A percentile compares a stretch with the other conserved stretches of the same genome.
Evolutionary conservation across 2,113 vertebrate genomes (phyloP).

Genomic region (Nanorana parkeri): DNA sequence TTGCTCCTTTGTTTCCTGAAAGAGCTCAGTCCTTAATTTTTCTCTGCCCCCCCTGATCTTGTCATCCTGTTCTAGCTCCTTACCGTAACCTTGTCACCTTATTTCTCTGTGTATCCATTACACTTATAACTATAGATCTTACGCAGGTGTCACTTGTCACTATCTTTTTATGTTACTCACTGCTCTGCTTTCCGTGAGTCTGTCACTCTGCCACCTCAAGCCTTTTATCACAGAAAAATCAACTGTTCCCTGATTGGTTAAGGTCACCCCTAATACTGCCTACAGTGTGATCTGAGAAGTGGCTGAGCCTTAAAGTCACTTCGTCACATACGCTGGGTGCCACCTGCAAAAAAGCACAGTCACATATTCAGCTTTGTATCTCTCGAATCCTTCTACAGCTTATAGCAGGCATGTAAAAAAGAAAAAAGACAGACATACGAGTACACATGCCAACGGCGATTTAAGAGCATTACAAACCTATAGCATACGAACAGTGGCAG

Average conservation of each 20-base stretch:
- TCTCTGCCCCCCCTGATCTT: not conserved
- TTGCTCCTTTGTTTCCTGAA: not conserved
- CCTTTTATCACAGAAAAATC: not conserved
- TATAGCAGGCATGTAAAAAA: no score
- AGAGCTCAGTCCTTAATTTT: not conserved
- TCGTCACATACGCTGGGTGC: not conserved
- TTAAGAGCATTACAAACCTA: no score
- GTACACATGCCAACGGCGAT: no score
- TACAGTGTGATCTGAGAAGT: constrained; percentile 9
- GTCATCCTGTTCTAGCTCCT: not conserved
- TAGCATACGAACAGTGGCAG: no score
- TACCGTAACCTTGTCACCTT: constrained; percentile 28
- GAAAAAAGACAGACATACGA: no score
- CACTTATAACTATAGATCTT: not conserved
- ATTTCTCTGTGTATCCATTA: constrained; percentile 22
- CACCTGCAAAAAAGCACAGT: not conserved
- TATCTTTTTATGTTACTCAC: constrained; percentile 27
- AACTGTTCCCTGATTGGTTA: constrained; percentile 35
- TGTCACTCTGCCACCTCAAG: not conserved
- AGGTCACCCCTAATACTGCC: constrained; percentile 10
- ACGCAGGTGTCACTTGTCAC: constrained; percentile 5
- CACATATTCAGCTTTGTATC: not conserved
- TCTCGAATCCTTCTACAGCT: no score
- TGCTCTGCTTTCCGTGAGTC: constrained; percentile 18
- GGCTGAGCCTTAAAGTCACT: constrained; percentile 3